A percentile compares a stretch with the other conserved stretches of the same genome.
phyloP scores from a whole-genome alignment of 2,113 vertebrate genomes.

The Urocolius indicus region DNA sequence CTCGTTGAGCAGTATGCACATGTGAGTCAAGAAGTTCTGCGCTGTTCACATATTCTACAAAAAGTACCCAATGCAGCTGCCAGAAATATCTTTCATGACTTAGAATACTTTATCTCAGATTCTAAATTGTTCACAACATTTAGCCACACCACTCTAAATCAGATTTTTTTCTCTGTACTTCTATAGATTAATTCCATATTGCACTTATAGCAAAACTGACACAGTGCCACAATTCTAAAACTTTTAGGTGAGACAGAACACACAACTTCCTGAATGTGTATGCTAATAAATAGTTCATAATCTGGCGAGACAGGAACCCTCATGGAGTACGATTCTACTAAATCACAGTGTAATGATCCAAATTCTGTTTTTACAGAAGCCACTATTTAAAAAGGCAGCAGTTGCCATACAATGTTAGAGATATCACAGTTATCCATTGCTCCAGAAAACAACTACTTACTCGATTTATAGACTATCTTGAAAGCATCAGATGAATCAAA shows the following conservation, averaged over 20 bases:
- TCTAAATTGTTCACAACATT: not conserved
- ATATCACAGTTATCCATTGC: not conserved
- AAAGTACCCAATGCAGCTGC: not conserved
- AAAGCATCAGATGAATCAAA: not conserved
- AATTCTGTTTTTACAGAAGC: not conserved
- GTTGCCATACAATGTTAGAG: not conserved
- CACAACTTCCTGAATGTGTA: not conserved
- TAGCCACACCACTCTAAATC: not conserved
- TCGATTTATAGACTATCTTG: not conserved
- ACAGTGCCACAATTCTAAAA: not conserved
- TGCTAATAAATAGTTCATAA: not conserved
- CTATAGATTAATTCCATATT: conserved; percentile 3
- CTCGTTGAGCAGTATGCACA: not conserved
- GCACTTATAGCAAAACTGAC: not conserved
- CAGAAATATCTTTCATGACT: not conserved
- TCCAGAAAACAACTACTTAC: not conserved
- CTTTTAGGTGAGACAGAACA: not conserved
- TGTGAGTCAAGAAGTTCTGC: not conserved
- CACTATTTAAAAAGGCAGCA: not conserved
- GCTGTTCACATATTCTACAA: not conserved
- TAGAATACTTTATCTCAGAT: not conserved
- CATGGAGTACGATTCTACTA: not conserved
- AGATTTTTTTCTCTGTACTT: not conserved
- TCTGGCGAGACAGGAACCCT: not conserved
- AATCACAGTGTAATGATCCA: not conserved